A percentile compares a stretch with the other conserved stretches of the same genome.
Conservation (phyloP, 2,113 vertebrate species). For the Pelusios castaneus region DNA sequence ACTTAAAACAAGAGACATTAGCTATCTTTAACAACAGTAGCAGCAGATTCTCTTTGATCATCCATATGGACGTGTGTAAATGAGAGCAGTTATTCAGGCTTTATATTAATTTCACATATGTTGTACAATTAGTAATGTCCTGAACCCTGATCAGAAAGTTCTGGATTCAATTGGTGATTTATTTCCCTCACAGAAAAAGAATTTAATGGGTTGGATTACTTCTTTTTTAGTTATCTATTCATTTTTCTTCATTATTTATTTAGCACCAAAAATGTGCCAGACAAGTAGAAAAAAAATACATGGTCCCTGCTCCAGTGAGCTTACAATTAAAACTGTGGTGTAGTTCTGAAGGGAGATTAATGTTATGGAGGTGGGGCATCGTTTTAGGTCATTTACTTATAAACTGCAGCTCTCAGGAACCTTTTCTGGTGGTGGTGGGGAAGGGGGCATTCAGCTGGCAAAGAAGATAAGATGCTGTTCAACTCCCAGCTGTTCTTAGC, state of each 20-base stretch:
- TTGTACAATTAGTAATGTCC: conserved; percentile 12
- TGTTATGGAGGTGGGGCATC: neutral
- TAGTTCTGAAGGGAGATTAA: conserved; percentile 42
- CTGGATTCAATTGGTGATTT: conserved; percentile 12
- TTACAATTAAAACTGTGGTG: neutral
- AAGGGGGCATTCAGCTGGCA: neutral
- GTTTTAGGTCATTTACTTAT: conserved; percentile 37
- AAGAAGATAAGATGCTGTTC: neutral
- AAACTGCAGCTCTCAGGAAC: neutral
- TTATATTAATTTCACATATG: neutral
- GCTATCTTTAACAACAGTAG: neutral
- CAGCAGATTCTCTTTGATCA: neutral
- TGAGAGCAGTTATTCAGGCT: neutral
- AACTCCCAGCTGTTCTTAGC: conserved; percentile 57
- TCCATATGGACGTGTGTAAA: neutral
- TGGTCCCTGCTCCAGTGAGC: conserved; percentile 3
- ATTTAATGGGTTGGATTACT: neutral
- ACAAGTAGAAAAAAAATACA: conserved; percentile 22
- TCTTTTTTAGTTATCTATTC: neutral
- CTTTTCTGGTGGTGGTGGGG: neutral
- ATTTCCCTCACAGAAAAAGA: conserved; percentile 14
- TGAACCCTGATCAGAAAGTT: conserved; percentile 30
- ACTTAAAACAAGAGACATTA: neutral
- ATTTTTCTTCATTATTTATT: conserved; percentile 10
- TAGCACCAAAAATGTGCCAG: conserved; percentile 13